phyloP scores from a whole-genome alignment of 2,888 invertebrate species.

The Drosophila anomelani region DNA sequence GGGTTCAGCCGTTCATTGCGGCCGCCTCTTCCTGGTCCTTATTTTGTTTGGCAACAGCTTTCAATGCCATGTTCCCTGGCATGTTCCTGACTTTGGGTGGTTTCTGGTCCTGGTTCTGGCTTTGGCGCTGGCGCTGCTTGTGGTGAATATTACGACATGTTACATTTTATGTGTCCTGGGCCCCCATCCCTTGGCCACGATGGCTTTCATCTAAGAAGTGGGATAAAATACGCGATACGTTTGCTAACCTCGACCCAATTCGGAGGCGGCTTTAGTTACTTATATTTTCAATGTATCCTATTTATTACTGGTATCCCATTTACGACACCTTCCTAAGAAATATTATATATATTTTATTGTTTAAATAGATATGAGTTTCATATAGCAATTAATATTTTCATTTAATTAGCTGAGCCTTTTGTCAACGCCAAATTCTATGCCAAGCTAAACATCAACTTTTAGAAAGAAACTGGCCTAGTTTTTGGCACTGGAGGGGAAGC shows the following conservation, averaged over 20 bases:
- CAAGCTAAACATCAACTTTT: constrained; percentile 59
- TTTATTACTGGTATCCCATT: no score
- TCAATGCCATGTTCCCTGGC: constrained; percentile 70
- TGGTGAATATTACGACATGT: constrained; percentile 72
- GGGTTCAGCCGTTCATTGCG: constrained; percentile 48
- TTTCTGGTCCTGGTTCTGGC: constrained; percentile 12
- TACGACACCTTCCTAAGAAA: not conserved
- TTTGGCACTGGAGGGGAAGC: constrained; percentile 25
- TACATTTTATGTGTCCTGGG: constrained; percentile 54
- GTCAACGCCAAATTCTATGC: constrained; percentile 22
- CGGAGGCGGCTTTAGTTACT: not conserved
- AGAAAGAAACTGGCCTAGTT: constrained; percentile 60
- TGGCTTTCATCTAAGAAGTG: constrained; percentile 11
- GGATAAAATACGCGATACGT: constrained; percentile 8
- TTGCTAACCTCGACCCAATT: not conserved
- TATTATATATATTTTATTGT: not conserved
- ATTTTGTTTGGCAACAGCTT: constrained; percentile 63
- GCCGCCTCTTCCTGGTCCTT: constrained; percentile 39
- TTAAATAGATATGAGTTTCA: not conserved
- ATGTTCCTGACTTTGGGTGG: constrained; percentile 54
- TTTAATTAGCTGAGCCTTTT: constrained; percentile 62
- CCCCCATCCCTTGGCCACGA: not conserved
- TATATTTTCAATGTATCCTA: not conserved
- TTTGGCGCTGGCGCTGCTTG: constrained; percentile 50
- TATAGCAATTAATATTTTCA: constrained; percentile 63